Evolutionary conservation across 2,113 vertebrate genomes (phyloP).

Genomic region (Globicephala melas): DNA sequence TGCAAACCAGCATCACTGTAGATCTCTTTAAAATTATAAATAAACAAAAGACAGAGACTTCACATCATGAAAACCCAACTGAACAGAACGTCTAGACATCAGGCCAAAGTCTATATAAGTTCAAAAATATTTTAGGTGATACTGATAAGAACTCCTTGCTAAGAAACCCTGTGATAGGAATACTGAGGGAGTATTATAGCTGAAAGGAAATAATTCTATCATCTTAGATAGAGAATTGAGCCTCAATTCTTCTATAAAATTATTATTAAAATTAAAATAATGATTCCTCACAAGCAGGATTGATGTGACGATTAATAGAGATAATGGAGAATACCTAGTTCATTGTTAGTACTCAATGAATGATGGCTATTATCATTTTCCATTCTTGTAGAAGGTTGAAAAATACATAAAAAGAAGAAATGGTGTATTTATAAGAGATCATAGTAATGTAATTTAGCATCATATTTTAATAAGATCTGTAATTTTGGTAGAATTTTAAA

Average conservation of each 20-base stretch:
- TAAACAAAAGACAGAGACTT: neutral
- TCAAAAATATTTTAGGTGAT: neutral
- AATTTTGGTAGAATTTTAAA: conserved; percentile 33
- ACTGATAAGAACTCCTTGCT: neutral
- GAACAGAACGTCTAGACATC: neutral
- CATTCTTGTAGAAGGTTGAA: neutral
- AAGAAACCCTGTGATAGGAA: neutral
- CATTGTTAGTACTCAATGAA: neutral
- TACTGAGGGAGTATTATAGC: neutral
- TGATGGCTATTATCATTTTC: conserved; percentile 24
- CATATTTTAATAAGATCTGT: conserved; percentile 31
- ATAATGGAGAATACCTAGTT: neutral
- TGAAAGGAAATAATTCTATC: neutral
- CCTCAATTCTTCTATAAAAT: neutral
- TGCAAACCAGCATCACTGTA: neutral
- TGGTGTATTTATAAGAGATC: neutral
- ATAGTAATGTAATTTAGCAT: conserved; percentile 10
- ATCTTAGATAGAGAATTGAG: neutral
- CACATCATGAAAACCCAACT: neutral
- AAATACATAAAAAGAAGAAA: conserved; percentile 21
- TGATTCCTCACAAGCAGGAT: neutral
- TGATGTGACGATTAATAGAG: neutral
- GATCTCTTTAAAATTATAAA: neutral
- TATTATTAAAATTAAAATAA: conserved; percentile 34
- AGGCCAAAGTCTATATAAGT: neutral